phyloP scores from a whole-genome alignment of 2,888 invertebrate species.

The Boloria euphrosyne region DNA sequence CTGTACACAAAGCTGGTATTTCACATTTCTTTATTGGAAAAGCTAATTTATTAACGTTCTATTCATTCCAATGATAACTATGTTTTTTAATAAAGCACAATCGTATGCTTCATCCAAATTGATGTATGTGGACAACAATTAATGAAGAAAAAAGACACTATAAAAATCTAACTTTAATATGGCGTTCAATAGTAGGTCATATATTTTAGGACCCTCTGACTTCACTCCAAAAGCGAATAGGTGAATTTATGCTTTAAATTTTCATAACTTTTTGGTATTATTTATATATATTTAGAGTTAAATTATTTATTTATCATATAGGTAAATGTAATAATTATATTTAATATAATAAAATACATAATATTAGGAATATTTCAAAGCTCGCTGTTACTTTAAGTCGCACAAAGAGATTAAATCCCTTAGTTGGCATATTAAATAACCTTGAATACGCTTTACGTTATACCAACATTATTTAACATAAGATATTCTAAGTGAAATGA shows the following conservation, averaged over 20 bases:
- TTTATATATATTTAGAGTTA: too few species aligned
- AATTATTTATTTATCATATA: too few species aligned
- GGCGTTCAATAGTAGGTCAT: too few species aligned
- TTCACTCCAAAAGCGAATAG: too few species aligned
- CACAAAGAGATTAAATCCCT: constrained; percentile 46
- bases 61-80: too few species aligned
- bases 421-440: constrained; percentile 41
- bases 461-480: constrained; percentile 39
- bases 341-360: not conserved
- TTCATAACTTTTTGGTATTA: too few species aligned
- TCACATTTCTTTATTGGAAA: not conserved
- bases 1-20: not conserved
- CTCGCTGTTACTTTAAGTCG: constrained; percentile 39
- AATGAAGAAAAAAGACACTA: too few species aligned
- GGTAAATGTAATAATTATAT: too few species aligned
- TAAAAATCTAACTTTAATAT: too few species aligned
- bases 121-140: too few species aligned
- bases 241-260: too few species aligned
- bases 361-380: constrained; percentile 21
- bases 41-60: constrained; percentile 1
- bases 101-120: not conserved
- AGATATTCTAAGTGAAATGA: constrained; percentile 27
- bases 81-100: not conserved
- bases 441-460: constrained; percentile 38
- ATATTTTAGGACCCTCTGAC: too few species aligned